phyloP scores from a whole-genome alignment of 64 coral and sea anemone species.

The Pocillopora verrucosa region DNA sequence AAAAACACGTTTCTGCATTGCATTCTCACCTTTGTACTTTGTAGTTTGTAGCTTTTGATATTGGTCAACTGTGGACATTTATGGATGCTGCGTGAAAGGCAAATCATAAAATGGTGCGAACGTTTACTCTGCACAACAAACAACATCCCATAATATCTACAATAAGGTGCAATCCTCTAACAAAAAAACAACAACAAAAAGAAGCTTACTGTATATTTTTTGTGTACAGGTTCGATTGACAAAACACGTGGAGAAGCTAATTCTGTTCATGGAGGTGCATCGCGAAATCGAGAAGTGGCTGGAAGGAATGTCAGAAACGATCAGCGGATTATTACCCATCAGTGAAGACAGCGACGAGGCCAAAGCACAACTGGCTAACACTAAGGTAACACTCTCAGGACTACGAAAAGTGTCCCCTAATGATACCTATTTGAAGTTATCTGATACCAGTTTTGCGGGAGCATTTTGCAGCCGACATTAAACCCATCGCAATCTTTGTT shows the following conservation, averaged over 20 bases:
- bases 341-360: conserved; percentile 83
- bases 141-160: too few relatives aligned
- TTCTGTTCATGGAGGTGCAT: conserved; percentile 58
- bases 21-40: too few relatives aligned
- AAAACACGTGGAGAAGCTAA: conserved; percentile 63
- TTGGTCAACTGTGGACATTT: too few relatives aligned
- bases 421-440: background rate
- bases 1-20: background rate
- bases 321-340: conserved; percentile 54
- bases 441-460: background rate
- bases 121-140: too few relatives aligned
- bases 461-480: background rate
- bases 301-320: conserved; percentile 53
- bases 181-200: too few relatives aligned
- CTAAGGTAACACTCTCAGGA: conserved; percentile 41
- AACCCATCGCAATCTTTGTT: background rate
- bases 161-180: too few relatives aligned
- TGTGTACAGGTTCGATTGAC: conserved; percentile 37
- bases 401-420: too few relatives aligned
- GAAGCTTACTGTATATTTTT: background rate
- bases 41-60: too few relatives aligned
- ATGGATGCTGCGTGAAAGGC: too few relatives aligned
- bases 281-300: conserved; percentile 78
- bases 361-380: conserved; percentile 56
- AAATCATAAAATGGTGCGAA: too few relatives aligned